These are phyloP conservation scores for Hirundichthys speculiger DNA, from an alignment of 2,113 vertebrate species.

Conservation along the genomic window DNA sequence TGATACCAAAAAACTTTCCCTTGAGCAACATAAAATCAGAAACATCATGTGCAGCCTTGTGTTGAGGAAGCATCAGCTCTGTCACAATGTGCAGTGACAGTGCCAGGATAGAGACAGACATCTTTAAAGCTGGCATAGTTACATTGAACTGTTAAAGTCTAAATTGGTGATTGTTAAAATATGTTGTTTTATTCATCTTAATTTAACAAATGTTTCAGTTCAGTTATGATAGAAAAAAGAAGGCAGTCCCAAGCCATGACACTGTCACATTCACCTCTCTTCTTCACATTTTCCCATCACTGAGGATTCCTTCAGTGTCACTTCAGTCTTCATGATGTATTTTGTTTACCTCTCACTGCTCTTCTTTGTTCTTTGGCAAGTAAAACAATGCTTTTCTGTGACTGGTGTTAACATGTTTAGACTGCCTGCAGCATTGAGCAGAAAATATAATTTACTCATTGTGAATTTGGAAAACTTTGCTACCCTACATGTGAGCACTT, in stretches of 20 bases:
- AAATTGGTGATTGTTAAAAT: neutral
- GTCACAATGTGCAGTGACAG: neutral
- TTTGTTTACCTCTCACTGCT: slow-evolving; percentile 2
- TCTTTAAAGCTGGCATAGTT: neutral
- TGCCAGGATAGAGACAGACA: neutral
- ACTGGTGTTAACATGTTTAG: no score
- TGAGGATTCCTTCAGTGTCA: neutral
- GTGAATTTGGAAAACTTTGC: no score
- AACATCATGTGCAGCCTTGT: slow-evolving; percentile 13
- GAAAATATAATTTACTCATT: no score
- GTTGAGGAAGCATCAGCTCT: neutral
- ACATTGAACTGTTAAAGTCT: neutral
- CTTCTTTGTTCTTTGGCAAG: neutral
- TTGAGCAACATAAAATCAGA: neutral
- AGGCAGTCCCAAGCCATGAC: neutral
- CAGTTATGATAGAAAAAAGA: neutral
- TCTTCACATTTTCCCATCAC: neutral
- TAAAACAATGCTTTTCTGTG: no score
- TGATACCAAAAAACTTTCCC: neutral
- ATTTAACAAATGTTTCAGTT: neutral
- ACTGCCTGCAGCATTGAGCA: no score
- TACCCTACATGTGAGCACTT: no score
- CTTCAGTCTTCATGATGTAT: slow-evolving; percentile 5
- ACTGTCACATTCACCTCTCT: neutral
- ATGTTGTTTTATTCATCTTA: neutral